These are phyloP conservation scores for Oxyteleia sp. DNA, from an alignment of 2,888 invertebrate genomes.

Conservation along the genomic window DNA sequence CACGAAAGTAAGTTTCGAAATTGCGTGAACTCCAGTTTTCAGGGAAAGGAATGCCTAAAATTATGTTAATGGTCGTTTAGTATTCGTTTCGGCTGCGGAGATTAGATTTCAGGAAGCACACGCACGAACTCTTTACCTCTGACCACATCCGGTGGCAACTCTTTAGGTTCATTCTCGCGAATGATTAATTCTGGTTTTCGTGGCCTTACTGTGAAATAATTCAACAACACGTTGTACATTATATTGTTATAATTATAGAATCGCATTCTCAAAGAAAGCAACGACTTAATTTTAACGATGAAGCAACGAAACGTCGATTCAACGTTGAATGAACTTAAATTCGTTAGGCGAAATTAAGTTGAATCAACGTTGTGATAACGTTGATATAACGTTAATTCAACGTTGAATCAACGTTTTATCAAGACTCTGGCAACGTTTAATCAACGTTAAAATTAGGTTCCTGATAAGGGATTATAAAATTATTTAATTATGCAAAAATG, in stretches of 20 bases:
- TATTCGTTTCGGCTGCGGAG: constrained; percentile 52
- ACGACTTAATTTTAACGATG: too few species aligned
- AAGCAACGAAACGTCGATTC: too few species aligned
- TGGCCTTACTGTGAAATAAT: constrained; percentile 89
- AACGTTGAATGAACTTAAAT: too few species aligned
- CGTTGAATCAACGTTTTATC: too few species aligned
- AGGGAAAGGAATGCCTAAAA: constrained; percentile 53
- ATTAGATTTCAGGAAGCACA: constrained; percentile 71
- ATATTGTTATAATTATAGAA: constrained; percentile 24
- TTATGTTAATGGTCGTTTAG: constrained; percentile 67
- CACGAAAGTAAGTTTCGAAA: background rate
- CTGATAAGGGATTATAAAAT: too few species aligned
- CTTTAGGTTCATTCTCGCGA: constrained; percentile 96
- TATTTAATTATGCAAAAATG: too few species aligned
- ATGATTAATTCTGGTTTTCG: constrained; percentile 96
- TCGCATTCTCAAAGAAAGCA: too few species aligned
- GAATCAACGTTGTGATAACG: too few species aligned
- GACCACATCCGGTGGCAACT: constrained; percentile 96
- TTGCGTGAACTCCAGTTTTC: background rate
- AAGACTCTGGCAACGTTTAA: too few species aligned
- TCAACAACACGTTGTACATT: constrained; percentile 43
- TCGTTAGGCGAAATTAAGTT: too few species aligned
- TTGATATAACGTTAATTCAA: too few species aligned
- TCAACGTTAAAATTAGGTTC: too few species aligned
- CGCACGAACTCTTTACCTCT: constrained; percentile 90